These are phyloP conservation scores for Tetrax tetrax DNA, from an alignment of 2,113 vertebrate species.

Conservation along the genomic window DNA sequence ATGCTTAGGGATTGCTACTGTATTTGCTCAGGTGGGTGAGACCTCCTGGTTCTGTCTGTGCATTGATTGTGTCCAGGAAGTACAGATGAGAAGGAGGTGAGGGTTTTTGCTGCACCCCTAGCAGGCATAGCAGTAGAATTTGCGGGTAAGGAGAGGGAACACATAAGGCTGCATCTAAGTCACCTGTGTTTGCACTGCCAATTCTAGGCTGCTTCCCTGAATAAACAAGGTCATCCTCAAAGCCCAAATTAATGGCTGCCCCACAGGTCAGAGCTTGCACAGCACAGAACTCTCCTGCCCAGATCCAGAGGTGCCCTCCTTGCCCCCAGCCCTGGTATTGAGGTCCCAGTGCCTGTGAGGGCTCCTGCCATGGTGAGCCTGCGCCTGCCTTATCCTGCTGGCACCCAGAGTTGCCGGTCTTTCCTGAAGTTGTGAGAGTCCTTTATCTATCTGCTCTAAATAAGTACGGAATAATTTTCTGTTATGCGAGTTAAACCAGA, in stretches of 20 bases:
- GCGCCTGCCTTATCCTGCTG: not conserved
- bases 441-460: not conserved
- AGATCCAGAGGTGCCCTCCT: not conserved
- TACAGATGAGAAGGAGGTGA: not conserved
- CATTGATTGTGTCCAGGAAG: not conserved
- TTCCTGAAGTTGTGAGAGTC: not conserved
- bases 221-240: not conserved
- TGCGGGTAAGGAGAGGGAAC: not conserved
- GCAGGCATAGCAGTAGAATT: not conserved
- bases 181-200: not conserved
- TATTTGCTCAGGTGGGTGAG: not conserved
- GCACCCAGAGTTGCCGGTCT: fast-evolving
- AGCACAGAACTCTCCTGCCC: not conserved
- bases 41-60: not conserved
- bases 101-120: not conserved
- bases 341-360: not conserved
- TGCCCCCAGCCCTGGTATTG: not conserved
- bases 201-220: not conserved
- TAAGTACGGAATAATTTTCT: not conserved
- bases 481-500: not conserved
- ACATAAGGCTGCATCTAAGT: not conserved
- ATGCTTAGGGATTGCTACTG: not conserved
- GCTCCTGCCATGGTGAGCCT: not conserved
- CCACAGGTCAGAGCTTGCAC: not conserved
- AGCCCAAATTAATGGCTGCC: not conserved